Evolutionary conservation across 2,888 invertebrate genomes (phyloP), one percentile per base, ranked within the genome.

Genomic region (Chrysomela aeneicollis): DNA sequence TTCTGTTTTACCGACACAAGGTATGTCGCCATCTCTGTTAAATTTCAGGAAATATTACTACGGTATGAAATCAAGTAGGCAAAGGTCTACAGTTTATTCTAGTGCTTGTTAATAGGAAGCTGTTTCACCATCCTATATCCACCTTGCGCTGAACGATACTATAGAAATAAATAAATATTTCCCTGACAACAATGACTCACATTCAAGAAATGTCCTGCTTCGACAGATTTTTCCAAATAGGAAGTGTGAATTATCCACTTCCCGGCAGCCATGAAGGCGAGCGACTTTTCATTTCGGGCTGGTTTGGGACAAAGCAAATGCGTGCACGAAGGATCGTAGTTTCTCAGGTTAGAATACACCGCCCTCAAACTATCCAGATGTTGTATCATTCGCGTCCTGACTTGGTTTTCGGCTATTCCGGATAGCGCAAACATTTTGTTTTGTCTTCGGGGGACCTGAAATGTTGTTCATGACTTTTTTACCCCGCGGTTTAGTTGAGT

Each of bases 201-300:
- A 75, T 88, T 81, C 2, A 93, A 78, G 77, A 94, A 92, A 64
- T 76, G 76, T 0, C 87, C 87, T 0, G 83, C 84, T 22, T 86
- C 84, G 8, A 87, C 82, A 61, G 91, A 92, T 51, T 90, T 86
- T 4, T 88, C 87, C 1, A 96, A 82, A 76, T 94, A 97, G 0
- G 89, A 87, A 1, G 89, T 87, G 74, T 93, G 92, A n/a, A 97
- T 82, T 10, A 97, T 87, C 95, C 95, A 97, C 74, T 92, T 90
- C 17, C 97, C 97, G 0, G 92, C 87, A 0, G 97, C 95, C 66
- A 97, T 89, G 64, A 92, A 90, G 0, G 92, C 90, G 22, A 97
- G 84, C 83, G 93, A 88, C 84, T 96, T 96, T 84, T 97, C 97
- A 78, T 93, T 95, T 63, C 95, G 87, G 8, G 87, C 86, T 0